phyloP scores from a whole-genome alignment of 1,140 invertebrate genomes.

The Cotesia chilonis region DNA sequence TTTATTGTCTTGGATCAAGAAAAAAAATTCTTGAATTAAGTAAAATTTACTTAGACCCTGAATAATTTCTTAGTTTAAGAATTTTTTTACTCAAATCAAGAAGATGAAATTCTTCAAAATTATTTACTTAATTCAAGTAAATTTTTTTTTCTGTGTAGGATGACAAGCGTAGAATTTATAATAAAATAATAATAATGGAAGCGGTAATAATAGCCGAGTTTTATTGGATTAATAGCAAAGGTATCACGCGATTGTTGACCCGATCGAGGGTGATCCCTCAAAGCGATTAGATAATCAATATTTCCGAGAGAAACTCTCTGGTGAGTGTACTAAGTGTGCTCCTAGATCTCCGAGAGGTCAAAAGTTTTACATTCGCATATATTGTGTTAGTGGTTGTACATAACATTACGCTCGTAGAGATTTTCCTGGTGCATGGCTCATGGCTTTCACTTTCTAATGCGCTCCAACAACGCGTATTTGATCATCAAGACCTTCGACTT shows the following conservation, averaged over 20 bases:
- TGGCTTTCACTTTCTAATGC: slow-evolving; percentile 29
- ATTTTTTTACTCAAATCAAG: no score
- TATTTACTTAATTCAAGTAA: no score
- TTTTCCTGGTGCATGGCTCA: slow-evolving; percentile 25
- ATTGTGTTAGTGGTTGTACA: neutral
- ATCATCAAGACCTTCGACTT: slow-evolving; percentile 46
- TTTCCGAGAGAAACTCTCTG: slow-evolving; percentile 32
- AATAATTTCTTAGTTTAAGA: no score
- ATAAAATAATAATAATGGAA: no score
- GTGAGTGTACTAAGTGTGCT: slow-evolving; percentile 13
- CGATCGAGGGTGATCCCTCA: slow-evolving; percentile 23
- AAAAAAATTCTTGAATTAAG: no score
- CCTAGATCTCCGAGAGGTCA: slow-evolving; percentile 29
- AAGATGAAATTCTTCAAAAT: no score
- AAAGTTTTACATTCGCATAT: slow-evolving; percentile 30
- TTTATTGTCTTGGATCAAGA: no score
- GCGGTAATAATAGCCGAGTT: neutral
- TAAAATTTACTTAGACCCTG: no score
- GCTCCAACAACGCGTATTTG: slow-evolving; percentile 19
- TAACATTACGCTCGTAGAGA: neutral
- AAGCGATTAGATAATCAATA: slow-evolving; percentile 35
- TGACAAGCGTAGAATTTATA: no score
- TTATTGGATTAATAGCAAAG: slow-evolving; percentile 10
- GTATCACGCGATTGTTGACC: slow-evolving; percentile 24
- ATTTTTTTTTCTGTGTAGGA: no score